Conservation (phyloP, 1,140 invertebrate genomes). For the Ceratina japonica region DNA sequence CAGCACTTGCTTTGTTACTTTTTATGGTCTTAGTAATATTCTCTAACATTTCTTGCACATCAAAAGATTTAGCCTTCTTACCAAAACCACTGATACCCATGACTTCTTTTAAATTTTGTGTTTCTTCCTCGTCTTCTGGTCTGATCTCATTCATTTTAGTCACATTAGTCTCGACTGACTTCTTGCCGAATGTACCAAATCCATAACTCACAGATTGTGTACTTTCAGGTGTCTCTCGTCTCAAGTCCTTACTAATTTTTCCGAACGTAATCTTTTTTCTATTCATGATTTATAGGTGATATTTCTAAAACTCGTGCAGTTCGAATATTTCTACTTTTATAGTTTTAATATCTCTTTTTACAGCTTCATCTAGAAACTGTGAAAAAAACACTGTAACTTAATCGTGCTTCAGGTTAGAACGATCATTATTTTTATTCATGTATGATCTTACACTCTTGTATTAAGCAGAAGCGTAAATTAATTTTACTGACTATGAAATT, state of each 20-base stretch:
- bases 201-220: slow-evolving; percentile 72
- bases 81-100: slow-evolving; percentile 90
- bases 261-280: slow-evolving; percentile 79
- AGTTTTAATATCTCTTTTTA: no score
- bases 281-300: slow-evolving; percentile 36
- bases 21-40: slow-evolving; percentile 75
- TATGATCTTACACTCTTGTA: no score
- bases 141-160: slow-evolving; percentile 82
- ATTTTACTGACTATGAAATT: no score
- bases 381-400: neutral
- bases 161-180: slow-evolving; percentile 71
- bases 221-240: slow-evolving; percentile 61
- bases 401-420: neutral
- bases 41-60: slow-evolving; percentile 82
- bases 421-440: neutral
- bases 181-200: slow-evolving; percentile 83
- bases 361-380: no score
- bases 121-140: slow-evolving; percentile 84
- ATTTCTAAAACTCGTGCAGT: neutral
- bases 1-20: slow-evolving; percentile 71
- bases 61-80: slow-evolving; percentile 88
- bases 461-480: no score
- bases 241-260: slow-evolving; percentile 77
- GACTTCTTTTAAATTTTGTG: slow-evolving; percentile 83
- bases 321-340: no score